Evolutionary conservation across 2,888 invertebrate genomes (phyloP).

Genomic region (Lissocephala sabroskyi): DNA sequence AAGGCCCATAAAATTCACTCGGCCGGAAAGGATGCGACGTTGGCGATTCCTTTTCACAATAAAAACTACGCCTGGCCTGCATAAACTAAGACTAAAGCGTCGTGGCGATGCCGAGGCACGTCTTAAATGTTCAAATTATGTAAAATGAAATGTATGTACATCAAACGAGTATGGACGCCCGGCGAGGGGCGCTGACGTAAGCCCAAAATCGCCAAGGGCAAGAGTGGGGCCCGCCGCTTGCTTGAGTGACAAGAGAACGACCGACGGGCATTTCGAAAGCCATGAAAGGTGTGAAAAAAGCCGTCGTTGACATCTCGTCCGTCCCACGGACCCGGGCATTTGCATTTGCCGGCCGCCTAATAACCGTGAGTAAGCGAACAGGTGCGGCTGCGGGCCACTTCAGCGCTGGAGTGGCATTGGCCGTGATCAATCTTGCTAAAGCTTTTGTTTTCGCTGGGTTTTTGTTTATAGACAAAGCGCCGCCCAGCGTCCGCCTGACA

Average conservation of each 20-base stretch:
- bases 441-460: constrained; percentile 66
- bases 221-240: neutral
- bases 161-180: constrained; percentile 37
- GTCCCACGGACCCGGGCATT: constrained; percentile 36
- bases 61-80: constrained; percentile 40
- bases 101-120: constrained; percentile 60
- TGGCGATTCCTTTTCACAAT: constrained; percentile 52
- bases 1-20: constrained; percentile 53
- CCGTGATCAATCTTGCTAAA: constrained; percentile 68
- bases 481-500: constrained; percentile 14
- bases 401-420: constrained; percentile 9
- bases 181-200: constrained; percentile 48
- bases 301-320: constrained; percentile 21
- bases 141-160: constrained; percentile 62
- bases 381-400: constrained; percentile 39
- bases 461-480: constrained; percentile 42
- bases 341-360: constrained; percentile 45
- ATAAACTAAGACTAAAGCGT: constrained; percentile 65
- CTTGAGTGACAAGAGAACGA: constrained; percentile 38
- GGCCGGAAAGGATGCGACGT: constrained; percentile 58
- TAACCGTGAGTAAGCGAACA: constrained; percentile 62
- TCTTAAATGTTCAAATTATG: constrained; percentile 66
- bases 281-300: constrained; percentile 55
- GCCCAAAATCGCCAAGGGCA: constrained; percentile 26
- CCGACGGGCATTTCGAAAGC: constrained; percentile 35